Evolutionary conservation across 2,888 invertebrate genomes (phyloP).

Genomic region (Rotaria magnacalcarata): DNA sequence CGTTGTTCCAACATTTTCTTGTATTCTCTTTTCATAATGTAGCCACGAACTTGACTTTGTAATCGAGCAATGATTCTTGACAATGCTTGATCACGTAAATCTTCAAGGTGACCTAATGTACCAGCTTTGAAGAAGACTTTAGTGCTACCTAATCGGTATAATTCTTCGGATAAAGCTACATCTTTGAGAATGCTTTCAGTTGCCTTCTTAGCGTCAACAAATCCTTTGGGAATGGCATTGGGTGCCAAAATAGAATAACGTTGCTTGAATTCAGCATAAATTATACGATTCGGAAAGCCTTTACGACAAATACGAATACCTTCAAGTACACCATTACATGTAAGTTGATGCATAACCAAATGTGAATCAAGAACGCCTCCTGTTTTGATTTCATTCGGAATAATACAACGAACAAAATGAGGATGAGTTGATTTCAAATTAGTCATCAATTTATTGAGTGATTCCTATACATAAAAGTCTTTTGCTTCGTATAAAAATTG

Average conservation of each 20-base stretch:
- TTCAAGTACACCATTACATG: constrained; percentile 99
- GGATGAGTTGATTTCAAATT: constrained; percentile 91
- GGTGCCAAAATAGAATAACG: constrained; percentile 99
- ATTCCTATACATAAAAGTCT: constrained; percentile 47
- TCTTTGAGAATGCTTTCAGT: constrained; percentile 64
- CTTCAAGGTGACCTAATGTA: constrained; percentile 99
- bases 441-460: constrained; percentile 89
- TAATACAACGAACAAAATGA: constrained; percentile 99
- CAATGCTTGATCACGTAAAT: constrained; percentile 97
- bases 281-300: constrained; percentile 99
- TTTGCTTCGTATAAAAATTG: neutral
- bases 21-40: constrained; percentile 69
- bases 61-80: constrained; percentile 88
- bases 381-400: constrained; percentile 74
- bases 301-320: constrained; percentile 99
- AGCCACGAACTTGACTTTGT: constrained; percentile 86
- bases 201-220: constrained; percentile 65
- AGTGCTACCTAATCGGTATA: constrained; percentile 93
- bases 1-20: constrained; percentile 97
- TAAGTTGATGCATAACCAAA: constrained; percentile 98
- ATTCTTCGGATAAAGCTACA: constrained; percentile 78
- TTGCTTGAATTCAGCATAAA: constrained; percentile 98
- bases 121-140: constrained; percentile 99
- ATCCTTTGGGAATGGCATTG: constrained; percentile 66
- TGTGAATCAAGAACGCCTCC: constrained; percentile 83